Conservation (phyloP, 2,797 vertebrate species). For the Alfaro cultratus region DNA sequence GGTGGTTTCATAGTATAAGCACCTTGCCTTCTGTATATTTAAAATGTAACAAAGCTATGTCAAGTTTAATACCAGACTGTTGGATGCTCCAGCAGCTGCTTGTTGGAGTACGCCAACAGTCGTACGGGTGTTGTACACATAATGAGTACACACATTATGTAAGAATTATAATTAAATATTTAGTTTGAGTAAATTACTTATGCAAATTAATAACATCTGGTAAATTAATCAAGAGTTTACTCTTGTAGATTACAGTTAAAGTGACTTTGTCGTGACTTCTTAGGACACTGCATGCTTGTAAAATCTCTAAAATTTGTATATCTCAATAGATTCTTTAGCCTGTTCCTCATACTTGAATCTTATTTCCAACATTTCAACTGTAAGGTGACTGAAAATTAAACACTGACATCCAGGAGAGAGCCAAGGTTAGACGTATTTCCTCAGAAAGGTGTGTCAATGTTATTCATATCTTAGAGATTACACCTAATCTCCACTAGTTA, state of each 20-base stretch:
- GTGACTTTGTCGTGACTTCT: not conserved
- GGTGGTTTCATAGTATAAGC: not conserved
- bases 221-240: not conserved
- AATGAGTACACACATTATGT: not conserved
- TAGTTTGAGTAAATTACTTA: not conserved
- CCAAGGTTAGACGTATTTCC: not conserved
- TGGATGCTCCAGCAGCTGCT: not conserved
- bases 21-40: not conserved
- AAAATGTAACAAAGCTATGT: not conserved
- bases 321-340: not conserved
- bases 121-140: no score
- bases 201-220: not conserved
- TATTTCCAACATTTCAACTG: no score
- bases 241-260: not conserved
- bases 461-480: slow-evolving; percentile 36
- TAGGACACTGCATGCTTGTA: not conserved
- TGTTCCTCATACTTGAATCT: not conserved
- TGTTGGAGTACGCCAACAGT: not conserved
- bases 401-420: not conserved
- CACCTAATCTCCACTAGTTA: slow-evolving; percentile 20
- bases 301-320: not conserved
- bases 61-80: not conserved
- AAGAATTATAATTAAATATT: not conserved
- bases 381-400: not conserved
- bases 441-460: slow-evolving; percentile 38